Base-by-base conservation (phyloP, 2,797 vertebrate genomes). In the Austrolebias charrua region DNA sequence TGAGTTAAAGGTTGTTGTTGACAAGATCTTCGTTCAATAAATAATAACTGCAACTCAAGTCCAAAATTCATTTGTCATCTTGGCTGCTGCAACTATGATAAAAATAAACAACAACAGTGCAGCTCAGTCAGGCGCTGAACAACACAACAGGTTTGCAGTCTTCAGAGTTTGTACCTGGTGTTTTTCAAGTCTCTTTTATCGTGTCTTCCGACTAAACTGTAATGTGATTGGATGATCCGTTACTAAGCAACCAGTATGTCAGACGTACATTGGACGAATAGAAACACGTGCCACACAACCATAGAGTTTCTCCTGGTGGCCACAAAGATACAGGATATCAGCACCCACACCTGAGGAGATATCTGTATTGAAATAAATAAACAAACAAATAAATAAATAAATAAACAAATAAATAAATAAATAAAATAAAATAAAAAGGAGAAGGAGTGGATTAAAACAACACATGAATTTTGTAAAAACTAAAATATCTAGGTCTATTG, bases 151-250 rank as follows among this genome's bases (percentile, higher is more conserved):
- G 18, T 2, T 38, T 1, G 24, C 24, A 3, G 24, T 24, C 24
- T 24, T 24, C 24, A 24, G 24, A 24, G 24, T 24, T 24, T 16
- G 12, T 45, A 6, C 31, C 31, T 33, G 24, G n/a, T 53, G 35
- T 60, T 49, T 66, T 88, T 88, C 85, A 4, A 90, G 91, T 55
- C 46, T n/a, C 50, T 16, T 48, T 55, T 51, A 62, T 24, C 46
- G 13, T n/a, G 61, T 64, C 62, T 1, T 67, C 64, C 14, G 3
- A 87, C 59, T 69, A 90, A 91, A 38, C 76, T 6, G 11, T 28
- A 1, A 44, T 48, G 52, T 86, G 71, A 92, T 92, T 92, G 91
- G 92, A 73, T 33, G 80, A 29, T 0, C 12, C 28, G 90, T 91
- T 75, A 89, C 60, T 69, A 65, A 48, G 90, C 85, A 84, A 84